Percentiles rank a stretch among this genome's conserved stretches.
phyloP scores from a whole-genome alignment of 2,888 invertebrate species.

The Neocrepidodera transversa region DNA sequence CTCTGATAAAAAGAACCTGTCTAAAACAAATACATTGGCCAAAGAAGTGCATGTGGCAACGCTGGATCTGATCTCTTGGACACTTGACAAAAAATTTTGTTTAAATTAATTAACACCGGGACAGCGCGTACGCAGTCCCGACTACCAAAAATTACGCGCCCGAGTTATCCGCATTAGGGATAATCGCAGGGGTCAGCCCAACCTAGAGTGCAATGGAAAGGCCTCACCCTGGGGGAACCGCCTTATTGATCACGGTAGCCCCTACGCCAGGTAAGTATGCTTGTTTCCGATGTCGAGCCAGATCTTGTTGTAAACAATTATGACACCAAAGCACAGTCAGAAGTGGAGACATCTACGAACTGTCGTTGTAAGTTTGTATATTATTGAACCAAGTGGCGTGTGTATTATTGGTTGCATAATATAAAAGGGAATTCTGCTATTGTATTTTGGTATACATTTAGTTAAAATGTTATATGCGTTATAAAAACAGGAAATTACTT shows the following conservation, averaged over 20 bases:
- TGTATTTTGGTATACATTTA: too few relatives aligned
- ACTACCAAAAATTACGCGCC: slow-evolving; percentile 73
- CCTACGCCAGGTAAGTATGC: slow-evolving; percentile 46
- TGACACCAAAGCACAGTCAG: neutral
- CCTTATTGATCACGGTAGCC: slow-evolving; percentile 72
- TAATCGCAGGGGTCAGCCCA: slow-evolving; percentile 79
- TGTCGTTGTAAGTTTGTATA: neutral
- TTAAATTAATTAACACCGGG: slow-evolving; percentile 55
- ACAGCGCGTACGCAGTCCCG: slow-evolving; percentile 72
- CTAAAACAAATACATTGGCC: too few relatives aligned
- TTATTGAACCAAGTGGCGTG: neutral
- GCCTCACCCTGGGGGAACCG: slow-evolving; percentile 75
- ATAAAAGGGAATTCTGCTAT: too few relatives aligned
- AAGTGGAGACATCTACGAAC: neutral
- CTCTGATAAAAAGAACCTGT: too few relatives aligned
- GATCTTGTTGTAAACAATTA: neutral
- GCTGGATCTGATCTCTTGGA: too few relatives aligned
- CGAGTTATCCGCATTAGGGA: slow-evolving; percentile 77
- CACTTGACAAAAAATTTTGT: too few relatives aligned
- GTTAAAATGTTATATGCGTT: too few relatives aligned
- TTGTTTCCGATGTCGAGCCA: neutral
- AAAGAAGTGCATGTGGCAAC: too few relatives aligned
- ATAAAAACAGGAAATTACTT: too few relatives aligned
- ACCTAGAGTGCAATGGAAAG: slow-evolving; percentile 76
- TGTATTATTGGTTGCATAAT: neutral